Evolutionary conservation across 2,888 invertebrate species (phyloP), one percentile per base, ranked within the genome.

Genomic region (Parelbella ahira): DNA sequence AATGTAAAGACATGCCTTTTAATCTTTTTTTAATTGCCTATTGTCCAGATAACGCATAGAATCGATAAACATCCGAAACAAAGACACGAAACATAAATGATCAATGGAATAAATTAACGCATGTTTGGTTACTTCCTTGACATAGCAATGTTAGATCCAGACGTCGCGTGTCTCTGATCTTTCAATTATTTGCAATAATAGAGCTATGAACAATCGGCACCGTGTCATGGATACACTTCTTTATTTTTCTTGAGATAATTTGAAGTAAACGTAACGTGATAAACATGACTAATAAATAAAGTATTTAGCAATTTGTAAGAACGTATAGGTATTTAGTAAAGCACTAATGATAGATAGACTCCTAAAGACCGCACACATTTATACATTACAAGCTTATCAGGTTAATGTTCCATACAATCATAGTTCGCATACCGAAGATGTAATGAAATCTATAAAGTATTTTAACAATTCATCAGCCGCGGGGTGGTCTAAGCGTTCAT

Each of bases 21-120:
- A 37, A 38, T 30, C 27, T 19, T 41, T 28, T 30, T 47, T 41
- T 51, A 52, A 52, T 47, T 47, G 29, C 28, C 48, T 30, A 52
- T 52, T 52, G 41, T 50, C 19, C 39, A n/a, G n/a, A n/a, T n/a
- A 24, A 12, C 29, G 21, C 7, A 5, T 12, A 23, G 11, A 20
- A 28, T 32, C 20, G 39, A 25, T 39, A 20, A 39, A 23, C 39
- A 30, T 34, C 19, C 11, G 20, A 27, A 20, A 13, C 10, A 12
- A 33, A 36, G 21, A 27, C 29, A n/a, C n/a, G n/a, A 19, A 5
- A 29, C 9, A 13, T 30, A 25, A 47, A 19, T 30, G 11, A 13
- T 3, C 6, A 23, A 10, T n/a, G 12, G 19, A 18, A 15, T 23
- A 13, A 23, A 23, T 34, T 9, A 24, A n/a, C n/a, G n/a, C n/a